These are phyloP conservation scores for Drosophila neotestacea DNA, from an alignment of 2,888 invertebrate genomes.

Conservation along the genomic window DNA sequence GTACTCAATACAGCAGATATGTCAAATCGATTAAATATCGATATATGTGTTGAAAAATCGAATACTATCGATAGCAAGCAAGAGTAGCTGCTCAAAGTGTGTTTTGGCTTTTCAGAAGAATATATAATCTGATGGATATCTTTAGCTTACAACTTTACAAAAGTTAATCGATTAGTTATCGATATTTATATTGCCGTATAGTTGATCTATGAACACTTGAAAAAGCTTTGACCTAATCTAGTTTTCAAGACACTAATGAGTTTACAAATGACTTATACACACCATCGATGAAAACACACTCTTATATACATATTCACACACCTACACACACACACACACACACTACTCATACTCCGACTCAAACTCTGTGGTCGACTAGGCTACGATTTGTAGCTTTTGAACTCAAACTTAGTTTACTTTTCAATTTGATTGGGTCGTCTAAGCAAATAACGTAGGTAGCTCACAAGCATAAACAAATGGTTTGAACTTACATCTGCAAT, in stretches of 20 bases:
- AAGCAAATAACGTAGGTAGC: constrained; percentile 69
- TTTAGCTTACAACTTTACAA: not conserved
- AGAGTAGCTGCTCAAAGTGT: too few species aligned
- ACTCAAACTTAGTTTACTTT: constrained; percentile 65
- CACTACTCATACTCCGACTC: not conserved
- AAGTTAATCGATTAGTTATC: not conserved
- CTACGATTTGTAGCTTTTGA: constrained; percentile 53
- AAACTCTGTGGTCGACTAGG: not conserved
- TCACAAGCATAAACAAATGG: constrained; percentile 69
- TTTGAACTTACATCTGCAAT: constrained; percentile 51
- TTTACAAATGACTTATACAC: constrained; percentile 19
- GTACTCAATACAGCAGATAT: too few species aligned
- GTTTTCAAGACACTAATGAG: constrained; percentile 12
- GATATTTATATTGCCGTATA: not conserved
- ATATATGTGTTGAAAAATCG: not conserved
- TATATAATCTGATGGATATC: not conserved
- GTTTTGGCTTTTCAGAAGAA: too few species aligned
- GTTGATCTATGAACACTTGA: not conserved
- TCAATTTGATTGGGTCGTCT: constrained; percentile 74
- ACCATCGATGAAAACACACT: not conserved
- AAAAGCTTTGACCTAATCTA: constrained; percentile 7
- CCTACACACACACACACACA: not conserved
- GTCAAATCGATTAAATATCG: constrained; percentile 15
- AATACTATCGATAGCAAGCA: too few species aligned
- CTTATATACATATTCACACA: constrained; percentile 1